phyloP scores from a whole-genome alignment of 2,113 vertebrate genomes.

The Fulica atra region DNA sequence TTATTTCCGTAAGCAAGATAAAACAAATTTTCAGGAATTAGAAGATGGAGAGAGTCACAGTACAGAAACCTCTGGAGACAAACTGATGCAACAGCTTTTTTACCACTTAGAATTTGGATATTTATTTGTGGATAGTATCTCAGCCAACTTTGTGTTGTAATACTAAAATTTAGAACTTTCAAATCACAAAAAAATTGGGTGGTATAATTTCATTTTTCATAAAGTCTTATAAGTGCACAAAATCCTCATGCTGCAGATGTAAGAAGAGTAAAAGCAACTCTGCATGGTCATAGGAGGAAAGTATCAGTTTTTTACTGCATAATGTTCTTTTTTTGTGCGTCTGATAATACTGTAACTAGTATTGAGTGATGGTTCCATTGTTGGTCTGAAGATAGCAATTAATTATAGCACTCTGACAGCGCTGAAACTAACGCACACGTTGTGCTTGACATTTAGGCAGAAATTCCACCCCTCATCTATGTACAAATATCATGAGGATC shows the following conservation, averaged over 20 bases:
- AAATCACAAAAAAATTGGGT: not conserved
- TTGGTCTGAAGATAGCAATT: not conserved
- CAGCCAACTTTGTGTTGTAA: not conserved
- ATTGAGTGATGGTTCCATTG: not conserved
- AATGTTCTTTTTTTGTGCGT: not conserved
- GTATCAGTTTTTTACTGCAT: not conserved
- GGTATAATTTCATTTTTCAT: not conserved
- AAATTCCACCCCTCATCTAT: not conserved
- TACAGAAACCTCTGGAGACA: not conserved
- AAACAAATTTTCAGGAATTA: not conserved
- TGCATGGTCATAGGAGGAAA: not conserved
- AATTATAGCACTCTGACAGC: not conserved
- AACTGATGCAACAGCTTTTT: not conserved
- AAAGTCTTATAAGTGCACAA: not conserved
- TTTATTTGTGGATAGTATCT: not conserved
- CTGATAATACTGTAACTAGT: not conserved
- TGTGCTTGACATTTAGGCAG: not conserved
- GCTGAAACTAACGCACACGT: not conserved
- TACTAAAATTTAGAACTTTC: not conserved
- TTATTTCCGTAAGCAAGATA: not conserved
- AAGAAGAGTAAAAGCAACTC: not conserved
- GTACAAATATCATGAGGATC: not conserved
- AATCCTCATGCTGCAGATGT: not conserved
- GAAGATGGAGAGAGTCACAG: not conserved
- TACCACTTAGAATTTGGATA: not conserved